phyloP scores from a whole-genome alignment of 1,140 invertebrate species.

The Oedothorax gibbosus region DNA sequence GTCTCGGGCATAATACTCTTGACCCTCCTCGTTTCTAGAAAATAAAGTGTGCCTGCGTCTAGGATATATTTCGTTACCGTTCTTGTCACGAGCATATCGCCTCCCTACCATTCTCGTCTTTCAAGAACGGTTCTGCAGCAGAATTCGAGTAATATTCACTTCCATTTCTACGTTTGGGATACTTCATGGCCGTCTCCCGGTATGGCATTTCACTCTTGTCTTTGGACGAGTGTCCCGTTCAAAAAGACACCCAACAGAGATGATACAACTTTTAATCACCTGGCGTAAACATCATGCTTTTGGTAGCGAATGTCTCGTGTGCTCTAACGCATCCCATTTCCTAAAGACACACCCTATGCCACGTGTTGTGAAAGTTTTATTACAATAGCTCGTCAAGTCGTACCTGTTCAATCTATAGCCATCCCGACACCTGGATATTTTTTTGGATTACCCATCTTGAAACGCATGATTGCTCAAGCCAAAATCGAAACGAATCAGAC shows the following conservation, averaged over 20 bases:
- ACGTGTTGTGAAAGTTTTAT: conserved; percentile 28
- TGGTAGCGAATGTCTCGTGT: background rate
- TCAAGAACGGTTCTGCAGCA: background rate
- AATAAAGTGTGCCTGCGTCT: background rate
- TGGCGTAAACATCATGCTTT: background rate
- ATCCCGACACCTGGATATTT: background rate
- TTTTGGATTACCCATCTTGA: background rate
- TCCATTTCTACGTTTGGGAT: background rate
- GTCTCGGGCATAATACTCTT: background rate
- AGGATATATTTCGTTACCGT: background rate
- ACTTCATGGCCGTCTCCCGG: background rate
- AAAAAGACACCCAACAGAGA: background rate
- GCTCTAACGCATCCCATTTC: background rate
- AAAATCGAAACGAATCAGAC: background rate
- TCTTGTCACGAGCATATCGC: background rate
- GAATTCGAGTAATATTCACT: background rate
- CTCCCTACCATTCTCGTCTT: background rate
- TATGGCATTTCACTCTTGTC: background rate
- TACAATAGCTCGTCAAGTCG: background rate
- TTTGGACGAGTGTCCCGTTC: background rate
- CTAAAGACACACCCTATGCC: background rate
- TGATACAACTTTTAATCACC: background rate
- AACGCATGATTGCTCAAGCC: background rate
- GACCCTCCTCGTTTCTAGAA: background rate
- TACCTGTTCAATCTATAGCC: background rate